These are phyloP conservation scores for Galaxias olidus DNA, from an alignment of 2,797 vertebrate genomes.

Conservation along the genomic window DNA sequence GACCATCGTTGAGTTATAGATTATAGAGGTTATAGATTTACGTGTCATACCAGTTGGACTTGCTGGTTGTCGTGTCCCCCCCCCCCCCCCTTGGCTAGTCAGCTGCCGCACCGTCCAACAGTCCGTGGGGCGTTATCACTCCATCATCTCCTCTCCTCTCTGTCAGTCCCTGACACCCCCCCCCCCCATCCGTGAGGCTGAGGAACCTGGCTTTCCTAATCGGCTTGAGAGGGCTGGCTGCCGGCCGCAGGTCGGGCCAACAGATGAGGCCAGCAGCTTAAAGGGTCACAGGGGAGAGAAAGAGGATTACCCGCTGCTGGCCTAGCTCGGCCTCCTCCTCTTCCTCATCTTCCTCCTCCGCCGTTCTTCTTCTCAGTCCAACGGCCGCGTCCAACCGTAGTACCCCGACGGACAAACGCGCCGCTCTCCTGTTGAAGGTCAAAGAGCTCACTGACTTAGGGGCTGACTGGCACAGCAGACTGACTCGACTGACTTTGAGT, in stretches of 20 bases:
- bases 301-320: conserved; percentile 76
- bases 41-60: too few species aligned
- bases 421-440: neutral
- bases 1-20: too few species aligned
- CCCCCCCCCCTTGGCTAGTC: too few species aligned
- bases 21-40: too few species aligned
- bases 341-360: conserved; percentile 40
- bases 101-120: too few species aligned
- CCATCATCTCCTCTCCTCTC: neutral
- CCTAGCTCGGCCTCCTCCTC: conserved; percentile 1
- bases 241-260: conserved; percentile 73
- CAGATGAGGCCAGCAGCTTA: conserved; percentile 81
- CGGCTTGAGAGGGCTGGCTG: conserved; percentile 74
- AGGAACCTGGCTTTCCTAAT: conserved; percentile 74
- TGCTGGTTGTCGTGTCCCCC: too few species aligned
- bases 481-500: neutral
- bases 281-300: conserved; percentile 81
- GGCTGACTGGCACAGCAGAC: neutral
- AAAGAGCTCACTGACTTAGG: neutral
- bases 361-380: conserved; percentile 39
- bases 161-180: neutral
- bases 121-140: neutral
- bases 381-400: neutral
- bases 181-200: neutral
- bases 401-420: neutral